Conservation (phyloP, 2,888 invertebrate genomes). For the Lochmaea crataegi region DNA sequence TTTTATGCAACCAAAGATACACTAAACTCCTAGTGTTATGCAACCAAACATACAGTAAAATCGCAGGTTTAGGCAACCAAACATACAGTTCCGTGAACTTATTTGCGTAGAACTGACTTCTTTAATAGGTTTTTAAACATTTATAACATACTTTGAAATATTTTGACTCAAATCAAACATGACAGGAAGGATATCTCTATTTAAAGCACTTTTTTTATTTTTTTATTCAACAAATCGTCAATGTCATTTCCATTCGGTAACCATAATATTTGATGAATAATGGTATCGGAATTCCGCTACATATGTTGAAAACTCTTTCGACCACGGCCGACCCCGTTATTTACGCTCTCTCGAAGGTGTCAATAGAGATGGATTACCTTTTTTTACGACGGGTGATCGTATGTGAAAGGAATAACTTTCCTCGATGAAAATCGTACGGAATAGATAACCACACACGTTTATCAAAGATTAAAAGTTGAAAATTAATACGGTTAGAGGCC, state of each 20-base stretch:
- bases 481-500: too few species aligned
- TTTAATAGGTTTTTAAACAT: too few species aligned
- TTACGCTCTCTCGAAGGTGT: constrained; percentile 44
- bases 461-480: neutral
- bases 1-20: too few species aligned
- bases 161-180: neutral
- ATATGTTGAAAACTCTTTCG: constrained; percentile 45
- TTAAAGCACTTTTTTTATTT: neutral
- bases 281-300: constrained; percentile 45
- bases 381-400: constrained; percentile 17
- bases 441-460: constrained; percentile 20
- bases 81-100: too few species aligned
- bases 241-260: constrained; percentile 23
- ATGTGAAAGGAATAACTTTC: constrained; percentile 5
- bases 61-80: too few species aligned
- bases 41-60: too few species aligned
- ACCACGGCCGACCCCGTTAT: constrained; percentile 34
- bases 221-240: constrained; percentile 9
- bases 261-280: constrained; percentile 42
- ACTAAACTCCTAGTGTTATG: too few species aligned
- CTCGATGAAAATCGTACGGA: constrained; percentile 14
- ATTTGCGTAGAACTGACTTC: too few species aligned
- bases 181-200: neutral
- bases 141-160: neutral
- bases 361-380: constrained; percentile 47